Evolutionary conservation across 2,888 invertebrate species (phyloP).

Genomic region (Oxytorus armatus): DNA sequence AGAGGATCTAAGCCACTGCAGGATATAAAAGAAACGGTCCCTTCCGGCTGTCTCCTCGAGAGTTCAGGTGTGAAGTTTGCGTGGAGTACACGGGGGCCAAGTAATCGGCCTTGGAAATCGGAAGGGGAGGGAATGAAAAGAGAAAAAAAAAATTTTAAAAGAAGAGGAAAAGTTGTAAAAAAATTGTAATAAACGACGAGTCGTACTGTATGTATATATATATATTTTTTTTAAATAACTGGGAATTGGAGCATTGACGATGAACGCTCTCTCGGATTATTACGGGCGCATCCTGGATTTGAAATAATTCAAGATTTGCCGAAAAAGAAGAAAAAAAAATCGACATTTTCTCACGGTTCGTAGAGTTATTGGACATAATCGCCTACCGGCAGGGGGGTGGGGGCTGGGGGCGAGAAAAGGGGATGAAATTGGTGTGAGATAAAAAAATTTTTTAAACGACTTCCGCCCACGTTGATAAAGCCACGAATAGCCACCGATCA

Average conservation of each 20-base stretch:
- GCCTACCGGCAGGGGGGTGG: conserved; percentile 34
- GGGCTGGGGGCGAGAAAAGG: conserved; percentile 32
- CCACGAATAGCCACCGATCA: conserved; percentile 44
- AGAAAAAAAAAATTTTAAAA: conserved; percentile 28
- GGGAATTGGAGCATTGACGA: conserved; percentile 55
- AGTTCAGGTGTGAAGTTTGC: conserved; percentile 65
- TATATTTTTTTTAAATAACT: conserved; percentile 30
- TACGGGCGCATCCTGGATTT: conserved; percentile 38
- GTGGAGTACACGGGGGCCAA: conserved; percentile 42
- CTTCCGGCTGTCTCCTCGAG: conserved; percentile 67
- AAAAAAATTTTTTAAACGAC: background rate
- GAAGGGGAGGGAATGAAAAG: conserved; percentile 45
- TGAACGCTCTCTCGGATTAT: conserved; percentile 53
- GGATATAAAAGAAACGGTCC: conserved; percentile 68
- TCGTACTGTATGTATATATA: conserved; percentile 3
- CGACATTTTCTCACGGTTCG: conserved; percentile 32
- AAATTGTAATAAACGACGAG: conserved; percentile 35
- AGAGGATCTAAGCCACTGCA: conserved; percentile 66
- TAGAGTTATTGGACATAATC: conserved; percentile 24
- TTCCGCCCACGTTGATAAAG: background rate
- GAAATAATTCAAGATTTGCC: conserved; percentile 45
- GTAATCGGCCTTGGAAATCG: conserved; percentile 61
- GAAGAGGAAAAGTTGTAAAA: conserved; percentile 31
- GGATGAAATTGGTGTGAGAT: conserved; percentile 2
- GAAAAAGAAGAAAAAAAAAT: conserved; percentile 35